Evolutionary conservation across 2,888 invertebrate species (phyloP), one percentile per base, ranked within the genome.

Genomic region (Augochlorella aurata): DNA sequence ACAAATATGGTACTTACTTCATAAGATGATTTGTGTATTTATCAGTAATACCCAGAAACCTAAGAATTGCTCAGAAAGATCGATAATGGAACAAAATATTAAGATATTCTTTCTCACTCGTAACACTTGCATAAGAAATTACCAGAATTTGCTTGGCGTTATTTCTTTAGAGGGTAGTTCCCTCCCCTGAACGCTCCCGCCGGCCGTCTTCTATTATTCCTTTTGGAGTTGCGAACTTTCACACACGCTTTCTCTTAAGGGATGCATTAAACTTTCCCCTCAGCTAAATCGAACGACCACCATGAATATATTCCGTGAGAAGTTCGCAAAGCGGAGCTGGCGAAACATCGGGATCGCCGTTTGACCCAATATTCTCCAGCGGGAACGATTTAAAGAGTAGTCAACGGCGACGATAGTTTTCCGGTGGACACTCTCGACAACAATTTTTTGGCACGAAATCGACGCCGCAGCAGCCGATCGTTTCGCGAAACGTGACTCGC

Each of bases 291-390:
- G 21, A 58, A n/a, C 66, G 71, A 49, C 21, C 52, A 47, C 49
- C 52, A 52, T 79, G 79, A 68, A 80, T 73, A 72, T 61, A 61
- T 78, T 67, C 67, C 50, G 16, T 54, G 45, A 21, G 29, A 78
- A 79, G 29, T 80, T 72, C 65, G 38, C 24, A 10, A 65, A 45
- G 24, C 8, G 21, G 50, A 73, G 61, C 68, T 80, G 45, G 61
- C 47, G 50, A 16, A 68, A 72, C 80, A 73, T 44, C 67, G 63
- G 29, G 38, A 5, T n/a, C 52, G 70, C 5, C 50, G 49, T 50
- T 52, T 45, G 47, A 72, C 44, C 54, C 44, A 24, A 78, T 63
- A 52, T 50, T 52, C 52, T 29, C 9, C 14, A 24, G 45, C 10
- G 5, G 10, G 16, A 9, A 29, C 49, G 14, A 47, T 52, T 50